Percentiles rank a stretch among this genome's conserved stretches.
These are phyloP conservation scores for Polydesmus complanatus DNA, from an alignment of 2,888 invertebrate genomes.

Conservation along the genomic window DNA sequence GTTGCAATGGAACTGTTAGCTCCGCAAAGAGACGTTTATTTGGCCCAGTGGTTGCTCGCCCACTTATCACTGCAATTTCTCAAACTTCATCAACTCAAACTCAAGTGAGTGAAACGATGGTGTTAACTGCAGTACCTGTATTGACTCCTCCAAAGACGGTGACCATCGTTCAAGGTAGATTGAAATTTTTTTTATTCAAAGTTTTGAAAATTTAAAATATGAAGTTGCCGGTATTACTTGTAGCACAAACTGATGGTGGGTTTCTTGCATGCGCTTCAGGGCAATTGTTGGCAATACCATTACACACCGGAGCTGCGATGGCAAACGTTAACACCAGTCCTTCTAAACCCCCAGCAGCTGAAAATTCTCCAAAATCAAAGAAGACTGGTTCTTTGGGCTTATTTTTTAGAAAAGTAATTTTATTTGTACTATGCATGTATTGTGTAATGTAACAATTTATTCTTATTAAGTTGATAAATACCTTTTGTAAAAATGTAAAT, in stretches of 20 bases:
- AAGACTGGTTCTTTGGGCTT: slow-evolving; percentile 52
- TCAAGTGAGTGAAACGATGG: not conserved
- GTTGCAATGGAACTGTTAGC: slow-evolving; percentile 17
- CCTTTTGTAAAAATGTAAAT: too few species aligned
- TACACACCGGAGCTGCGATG: not conserved
- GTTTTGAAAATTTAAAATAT: slow-evolving; percentile 1
- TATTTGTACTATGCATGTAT: too few species aligned
- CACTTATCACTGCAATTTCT: slow-evolving; percentile 17
- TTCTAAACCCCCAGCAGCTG: not conserved
- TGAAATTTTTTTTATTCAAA: not conserved
- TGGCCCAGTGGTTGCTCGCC: slow-evolving; percentile 27
- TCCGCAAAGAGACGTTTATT: slow-evolving; percentile 34
- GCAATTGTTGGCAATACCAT: slow-evolving; percentile 10
- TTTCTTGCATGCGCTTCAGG: slow-evolving; percentile 15
- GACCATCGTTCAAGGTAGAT: not conserved
- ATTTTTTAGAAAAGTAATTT: slow-evolving; percentile 69
- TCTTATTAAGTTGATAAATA: too few species aligned
- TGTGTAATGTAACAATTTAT: too few species aligned
- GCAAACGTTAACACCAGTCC: not conserved
- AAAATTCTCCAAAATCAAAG: slow-evolving; percentile 34
- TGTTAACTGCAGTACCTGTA: not conserved
- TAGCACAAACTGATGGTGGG: slow-evolving; percentile 17
- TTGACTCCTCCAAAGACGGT: not conserved
- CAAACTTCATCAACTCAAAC: slow-evolving; percentile 10
- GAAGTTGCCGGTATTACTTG: too few species aligned